Conservation (phyloP, 2,888 invertebrate genomes). For the Meta bourneti region DNA sequence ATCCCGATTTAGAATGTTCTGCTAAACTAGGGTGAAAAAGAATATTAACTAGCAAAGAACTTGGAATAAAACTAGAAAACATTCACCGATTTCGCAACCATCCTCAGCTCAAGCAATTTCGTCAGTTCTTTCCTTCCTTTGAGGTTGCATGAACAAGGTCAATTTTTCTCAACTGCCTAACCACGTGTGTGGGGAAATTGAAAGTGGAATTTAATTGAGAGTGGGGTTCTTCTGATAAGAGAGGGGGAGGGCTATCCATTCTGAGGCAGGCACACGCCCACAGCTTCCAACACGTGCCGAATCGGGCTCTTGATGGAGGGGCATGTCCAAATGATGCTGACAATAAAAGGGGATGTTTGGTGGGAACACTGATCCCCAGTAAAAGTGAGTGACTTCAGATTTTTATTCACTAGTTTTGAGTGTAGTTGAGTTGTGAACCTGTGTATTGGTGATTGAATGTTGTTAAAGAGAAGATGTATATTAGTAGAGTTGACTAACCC, state of each 20-base stretch:
- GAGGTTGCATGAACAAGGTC: background rate
- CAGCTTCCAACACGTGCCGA: background rate
- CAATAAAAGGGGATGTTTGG: background rate
- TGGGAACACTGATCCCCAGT: background rate
- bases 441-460: no score
- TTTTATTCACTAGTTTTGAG: no score
- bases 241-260: background rate
- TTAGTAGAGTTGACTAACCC: no score
- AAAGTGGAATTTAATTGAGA: conserved; percentile 42
- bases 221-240: background rate
- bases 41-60: no score
- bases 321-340: background rate
- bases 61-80: no score
- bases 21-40: no score
- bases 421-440: no score
- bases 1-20: no score
- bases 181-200: background rate
- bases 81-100: no score
- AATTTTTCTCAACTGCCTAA: background rate
- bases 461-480: no score
- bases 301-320: background rate
- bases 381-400: background rate
- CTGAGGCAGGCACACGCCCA: background rate
- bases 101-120: no score
- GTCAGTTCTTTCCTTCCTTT: no score